These are phyloP conservation scores for Carpatolechia fugitivella DNA, from an alignment of 2,888 invertebrate species.

Conservation along the genomic window DNA sequence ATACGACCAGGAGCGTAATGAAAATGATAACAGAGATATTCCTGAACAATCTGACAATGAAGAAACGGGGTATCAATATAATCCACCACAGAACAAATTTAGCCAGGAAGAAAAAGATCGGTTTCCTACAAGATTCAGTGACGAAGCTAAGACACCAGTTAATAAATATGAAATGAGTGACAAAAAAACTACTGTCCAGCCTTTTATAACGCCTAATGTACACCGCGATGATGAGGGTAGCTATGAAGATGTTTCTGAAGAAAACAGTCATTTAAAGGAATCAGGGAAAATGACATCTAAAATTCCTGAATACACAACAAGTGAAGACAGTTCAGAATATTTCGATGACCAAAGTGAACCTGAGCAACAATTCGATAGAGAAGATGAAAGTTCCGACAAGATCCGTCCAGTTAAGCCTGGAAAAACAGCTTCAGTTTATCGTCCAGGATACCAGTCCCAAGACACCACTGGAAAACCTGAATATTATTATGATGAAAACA, in stretches of 20 bases:
- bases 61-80: constrained; percentile 34
- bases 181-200: constrained; percentile 21
- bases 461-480: constrained; percentile 15
- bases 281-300: background rate
- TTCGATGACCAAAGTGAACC: constrained; percentile 1
- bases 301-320: background rate
- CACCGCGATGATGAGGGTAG: constrained; percentile 20
- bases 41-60: constrained; percentile 6
- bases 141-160: constrained; percentile 10
- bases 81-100: constrained; percentile 30
- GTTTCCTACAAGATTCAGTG: constrained; percentile 19
- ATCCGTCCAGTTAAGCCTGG: background rate
- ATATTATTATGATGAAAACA: constrained; percentile 5
- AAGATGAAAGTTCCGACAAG: constrained; percentile 2
- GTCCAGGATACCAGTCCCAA: constrained; percentile 9
- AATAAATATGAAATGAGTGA: background rate
- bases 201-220: constrained; percentile 35
- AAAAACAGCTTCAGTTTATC: constrained; percentile 12
- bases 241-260: constrained; percentile 20
- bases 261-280: background rate
- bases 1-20: background rate
- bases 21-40: background rate
- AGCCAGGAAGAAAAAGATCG: constrained; percentile 16
- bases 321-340: background rate
- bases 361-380: constrained; percentile 17